Percentiles rank a stretch among this genome's conserved stretches.
These are phyloP conservation scores for Alosa sapidissima DNA, from an alignment of 2,797 vertebrate genomes.

Conservation along the genomic window DNA sequence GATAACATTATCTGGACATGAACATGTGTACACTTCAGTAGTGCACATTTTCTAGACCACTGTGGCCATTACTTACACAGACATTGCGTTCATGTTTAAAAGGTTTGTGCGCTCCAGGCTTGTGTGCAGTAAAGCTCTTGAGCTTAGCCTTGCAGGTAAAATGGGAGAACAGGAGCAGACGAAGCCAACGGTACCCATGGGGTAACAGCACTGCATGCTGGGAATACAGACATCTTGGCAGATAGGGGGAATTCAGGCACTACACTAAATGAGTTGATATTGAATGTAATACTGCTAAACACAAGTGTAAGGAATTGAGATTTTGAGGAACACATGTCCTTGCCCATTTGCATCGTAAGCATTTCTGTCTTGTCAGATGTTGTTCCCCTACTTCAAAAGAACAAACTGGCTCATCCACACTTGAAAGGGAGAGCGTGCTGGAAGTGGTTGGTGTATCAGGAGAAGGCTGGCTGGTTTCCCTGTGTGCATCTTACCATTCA, in stretches of 20 bases:
- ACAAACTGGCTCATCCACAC: constrained; percentile 24
- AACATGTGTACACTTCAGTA: neutral
- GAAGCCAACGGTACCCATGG: constrained; percentile 42
- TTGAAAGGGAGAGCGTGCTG: constrained; percentile 30
- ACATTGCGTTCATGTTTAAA: neutral
- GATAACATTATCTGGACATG: neutral
- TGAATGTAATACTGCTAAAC: neutral
- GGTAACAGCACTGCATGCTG: neutral
- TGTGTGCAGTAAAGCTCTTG: constrained; percentile 65
- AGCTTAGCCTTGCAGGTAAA: constrained; percentile 48
- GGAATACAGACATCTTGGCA: neutral
- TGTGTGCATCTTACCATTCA: constrained; percentile 51
- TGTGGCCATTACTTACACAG: neutral
- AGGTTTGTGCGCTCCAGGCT: neutral
- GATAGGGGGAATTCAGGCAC: neutral
- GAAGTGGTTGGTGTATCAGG: constrained; percentile 60
- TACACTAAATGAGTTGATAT: neutral
- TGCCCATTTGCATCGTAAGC: neutral
- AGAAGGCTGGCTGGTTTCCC: constrained; percentile 67
- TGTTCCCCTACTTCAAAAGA: neutral
- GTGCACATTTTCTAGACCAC: neutral
- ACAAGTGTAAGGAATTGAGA: neutral
- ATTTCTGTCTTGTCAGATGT: neutral
- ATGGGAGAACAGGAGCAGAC: constrained; percentile 56
- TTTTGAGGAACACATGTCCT: neutral